A percentile compares a stretch with the other conserved stretches of the same genome.
These are phyloP conservation scores for Eubasilissa regina DNA, from an alignment of 1,140 invertebrate species.

Conservation along the genomic window DNA sequence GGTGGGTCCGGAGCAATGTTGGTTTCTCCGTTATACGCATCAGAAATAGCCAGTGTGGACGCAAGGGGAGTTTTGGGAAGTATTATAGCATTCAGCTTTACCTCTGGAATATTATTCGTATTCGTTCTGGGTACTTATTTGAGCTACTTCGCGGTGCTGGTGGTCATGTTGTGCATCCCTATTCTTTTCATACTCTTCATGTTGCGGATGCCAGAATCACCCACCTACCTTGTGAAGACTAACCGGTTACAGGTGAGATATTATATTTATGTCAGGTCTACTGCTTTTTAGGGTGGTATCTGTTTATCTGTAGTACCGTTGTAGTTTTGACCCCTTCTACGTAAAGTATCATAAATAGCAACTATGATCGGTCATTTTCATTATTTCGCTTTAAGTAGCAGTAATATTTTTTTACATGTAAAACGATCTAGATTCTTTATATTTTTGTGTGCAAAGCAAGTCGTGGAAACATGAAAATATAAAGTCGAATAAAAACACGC, in stretches of 20 bases:
- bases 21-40: slow-evolving; percentile 74
- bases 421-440: not conserved
- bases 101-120: slow-evolving; percentile 73
- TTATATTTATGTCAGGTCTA: not conserved
- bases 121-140: slow-evolving; percentile 74
- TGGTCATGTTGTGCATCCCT: slow-evolving; percentile 58
- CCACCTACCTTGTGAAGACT: slow-evolving; percentile 64
- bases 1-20: slow-evolving; percentile 71
- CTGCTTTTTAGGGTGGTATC: not conserved
- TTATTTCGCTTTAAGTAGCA: no score
- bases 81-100: slow-evolving; percentile 71
- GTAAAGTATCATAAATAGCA: no score
- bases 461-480: no score
- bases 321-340: not conserved
- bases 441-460: not conserved
- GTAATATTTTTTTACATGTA: no score
- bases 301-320: not conserved
- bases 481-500: no score
- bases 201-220: slow-evolving; percentile 73
- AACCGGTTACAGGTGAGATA: not conserved
- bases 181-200: slow-evolving; percentile 65
- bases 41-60: slow-evolving; percentile 74
- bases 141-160: slow-evolving; percentile 63
- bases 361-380: no score
- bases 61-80: slow-evolving; percentile 74